Evolutionary conservation across 2,797 vertebrate genomes (phyloP).

Genomic region (Rhynchotus rufescens): DNA sequence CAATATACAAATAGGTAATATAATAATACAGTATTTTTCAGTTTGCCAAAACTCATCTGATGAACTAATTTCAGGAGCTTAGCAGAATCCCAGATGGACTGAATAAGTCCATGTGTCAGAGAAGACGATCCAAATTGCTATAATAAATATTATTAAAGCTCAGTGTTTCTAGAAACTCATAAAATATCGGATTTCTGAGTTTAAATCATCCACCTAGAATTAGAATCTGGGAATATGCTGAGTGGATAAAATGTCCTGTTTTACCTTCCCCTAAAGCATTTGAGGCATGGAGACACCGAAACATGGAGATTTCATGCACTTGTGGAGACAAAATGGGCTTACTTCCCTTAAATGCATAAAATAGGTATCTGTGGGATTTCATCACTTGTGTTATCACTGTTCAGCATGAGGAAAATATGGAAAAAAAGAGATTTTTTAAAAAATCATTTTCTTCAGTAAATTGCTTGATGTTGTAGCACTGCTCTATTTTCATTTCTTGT

Average conservation of each 20-base stretch:
- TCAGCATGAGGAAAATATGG: neutral
- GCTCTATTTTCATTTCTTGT: neutral
- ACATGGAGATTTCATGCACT: neutral
- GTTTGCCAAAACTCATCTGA: neutral
- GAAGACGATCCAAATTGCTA: neutral
- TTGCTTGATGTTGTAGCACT: neutral
- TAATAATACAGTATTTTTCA: neutral
- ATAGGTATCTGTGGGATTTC: neutral
- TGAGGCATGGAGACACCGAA: neutral
- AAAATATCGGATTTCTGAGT: neutral
- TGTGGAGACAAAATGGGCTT: neutral
- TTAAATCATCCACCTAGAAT: neutral
- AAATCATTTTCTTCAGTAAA: neutral
- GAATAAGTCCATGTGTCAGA: neutral
- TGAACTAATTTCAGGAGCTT: neutral
- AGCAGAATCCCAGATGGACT: neutral
- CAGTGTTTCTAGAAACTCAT: neutral
- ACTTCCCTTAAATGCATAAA: neutral
- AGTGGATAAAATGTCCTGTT: neutral
- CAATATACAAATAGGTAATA: neutral
- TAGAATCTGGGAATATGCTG: neutral
- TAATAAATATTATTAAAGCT: neutral
- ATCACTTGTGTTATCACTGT: neutral
- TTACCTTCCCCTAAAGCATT: neutral
- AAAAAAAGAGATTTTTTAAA: accelerated